Percentiles rank a stretch among this genome's conserved stretches.
phyloP scores from a whole-genome alignment of 2,888 invertebrate species.

The Stenurella melanura region DNA sequence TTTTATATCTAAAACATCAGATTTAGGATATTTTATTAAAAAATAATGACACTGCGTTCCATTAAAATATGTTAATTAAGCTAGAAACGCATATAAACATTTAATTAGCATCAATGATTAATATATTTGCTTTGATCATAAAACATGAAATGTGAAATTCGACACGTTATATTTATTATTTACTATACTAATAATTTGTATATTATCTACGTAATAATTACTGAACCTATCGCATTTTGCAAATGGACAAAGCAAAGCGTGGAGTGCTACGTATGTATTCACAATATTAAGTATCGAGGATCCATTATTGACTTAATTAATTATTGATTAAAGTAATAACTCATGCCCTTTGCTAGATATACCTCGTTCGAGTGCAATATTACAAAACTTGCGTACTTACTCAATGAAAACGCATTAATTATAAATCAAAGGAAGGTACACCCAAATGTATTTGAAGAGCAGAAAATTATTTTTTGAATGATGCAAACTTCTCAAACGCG shows the following conservation, averaged over 20 bases:
- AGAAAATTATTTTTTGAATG: background rate
- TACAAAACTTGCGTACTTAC: background rate
- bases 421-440: background rate
- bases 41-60: too few relatives aligned
- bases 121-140: background rate
- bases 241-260: constrained; percentile 17
- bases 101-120: background rate
- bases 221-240: constrained; percentile 5
- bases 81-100: background rate
- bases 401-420: background rate
- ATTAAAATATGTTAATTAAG: background rate
- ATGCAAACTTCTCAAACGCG: too few relatives aligned
- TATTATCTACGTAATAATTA: background rate
- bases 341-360: constrained; percentile 6
- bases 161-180: background rate
- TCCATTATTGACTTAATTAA: constrained; percentile 18
- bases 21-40: too few relatives aligned
- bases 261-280: constrained; percentile 9
- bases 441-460: background rate
- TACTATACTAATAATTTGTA: background rate
- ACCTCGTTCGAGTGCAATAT: background rate
- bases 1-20: too few relatives aligned
- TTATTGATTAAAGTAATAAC: constrained; percentile 22
- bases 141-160: background rate
- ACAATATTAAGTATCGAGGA: constrained; percentile 12